Conservation (phyloP, 2,888 invertebrate species). For the Thecophora atra region DNA sequence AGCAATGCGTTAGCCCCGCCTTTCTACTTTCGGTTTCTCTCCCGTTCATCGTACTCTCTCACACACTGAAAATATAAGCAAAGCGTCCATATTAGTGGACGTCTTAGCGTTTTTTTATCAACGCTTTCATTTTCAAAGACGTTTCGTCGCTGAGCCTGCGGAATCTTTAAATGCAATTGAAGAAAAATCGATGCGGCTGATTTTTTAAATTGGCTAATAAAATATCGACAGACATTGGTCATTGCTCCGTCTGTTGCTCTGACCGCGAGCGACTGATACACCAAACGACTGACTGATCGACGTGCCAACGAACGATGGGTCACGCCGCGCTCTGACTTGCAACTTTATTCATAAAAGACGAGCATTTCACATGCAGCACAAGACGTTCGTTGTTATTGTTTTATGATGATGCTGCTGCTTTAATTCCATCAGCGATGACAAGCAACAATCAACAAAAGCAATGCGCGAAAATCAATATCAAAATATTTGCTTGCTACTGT, state of each 20-base stretch:
- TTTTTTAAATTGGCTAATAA: constrained; percentile 6
- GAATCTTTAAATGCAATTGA: not conserved
- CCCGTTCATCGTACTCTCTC: not conserved
- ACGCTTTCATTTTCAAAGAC: constrained; percentile 10
- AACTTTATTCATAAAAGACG: constrained; percentile 21
- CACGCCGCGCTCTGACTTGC: constrained; percentile 27
- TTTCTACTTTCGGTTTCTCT: not conserved
- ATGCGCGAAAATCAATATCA: constrained; percentile 29
- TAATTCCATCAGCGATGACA: constrained; percentile 44
- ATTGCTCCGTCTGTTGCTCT: not conserved
- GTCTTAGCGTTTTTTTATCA: constrained; percentile 10
- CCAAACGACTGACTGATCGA: not conserved
- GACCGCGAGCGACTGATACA: not conserved
- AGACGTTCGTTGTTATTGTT: constrained; percentile 20
- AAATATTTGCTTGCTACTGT: constrained; percentile 24
- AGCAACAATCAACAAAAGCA: constrained; percentile 37
- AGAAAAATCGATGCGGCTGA: constrained; percentile 12
- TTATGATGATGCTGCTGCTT: constrained; percentile 43
- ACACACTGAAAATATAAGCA: not conserved
- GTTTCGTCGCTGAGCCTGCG: not conserved
- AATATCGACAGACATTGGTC: not conserved
- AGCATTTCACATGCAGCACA: constrained; percentile 20
- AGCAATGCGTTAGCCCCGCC: constrained; percentile 35
- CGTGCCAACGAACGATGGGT: not conserved
- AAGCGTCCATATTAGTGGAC: not conserved